Conservation (phyloP, 2,888 invertebrate genomes). For the Amiota mariae region DNA sequence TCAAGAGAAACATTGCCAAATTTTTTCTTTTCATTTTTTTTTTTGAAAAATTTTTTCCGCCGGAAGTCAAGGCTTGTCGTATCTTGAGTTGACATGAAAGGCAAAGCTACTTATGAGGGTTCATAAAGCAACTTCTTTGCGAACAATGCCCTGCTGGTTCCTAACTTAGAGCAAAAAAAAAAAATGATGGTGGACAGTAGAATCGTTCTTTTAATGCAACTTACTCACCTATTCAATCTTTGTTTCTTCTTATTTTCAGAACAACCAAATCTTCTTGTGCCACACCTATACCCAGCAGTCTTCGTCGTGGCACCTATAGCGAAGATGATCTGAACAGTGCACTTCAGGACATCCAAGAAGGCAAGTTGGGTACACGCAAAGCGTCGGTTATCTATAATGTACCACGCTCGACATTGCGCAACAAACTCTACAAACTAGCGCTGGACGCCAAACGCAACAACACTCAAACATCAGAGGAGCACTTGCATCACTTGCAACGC, state of each 20-base stretch:
- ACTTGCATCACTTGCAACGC: constrained; percentile 52
- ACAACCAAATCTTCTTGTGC: constrained; percentile 80
- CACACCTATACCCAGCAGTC: constrained; percentile 65
- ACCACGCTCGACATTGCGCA: constrained; percentile 95
- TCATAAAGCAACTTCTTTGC: not conserved
- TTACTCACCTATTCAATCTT: too few species aligned
- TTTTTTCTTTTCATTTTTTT: constrained; percentile 9
- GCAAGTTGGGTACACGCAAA: constrained; percentile 91
- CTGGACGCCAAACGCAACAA: constrained; percentile 78
- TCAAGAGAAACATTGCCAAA: constrained; percentile 1
- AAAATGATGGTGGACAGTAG: too few species aligned
- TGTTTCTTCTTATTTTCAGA: constrained; percentile 72
- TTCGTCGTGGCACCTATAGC: constrained; percentile 89
- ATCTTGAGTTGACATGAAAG: not conserved
- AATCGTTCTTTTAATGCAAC: too few species aligned
- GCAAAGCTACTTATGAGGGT: constrained; percentile 9
- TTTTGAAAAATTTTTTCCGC: not conserved
- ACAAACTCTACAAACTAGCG: constrained; percentile 90
- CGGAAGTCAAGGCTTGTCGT: constrained; percentile 19
- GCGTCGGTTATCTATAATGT: constrained; percentile 97
- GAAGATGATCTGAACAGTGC: constrained; percentile 95
- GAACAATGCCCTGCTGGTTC: not conserved
- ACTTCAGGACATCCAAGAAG: constrained; percentile 94
- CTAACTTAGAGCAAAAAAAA: too few species aligned
- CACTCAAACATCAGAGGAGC: constrained; percentile 49